phyloP scores from a whole-genome alignment of 1,140 invertebrate species.

The Berghia stephanieae region DNA sequence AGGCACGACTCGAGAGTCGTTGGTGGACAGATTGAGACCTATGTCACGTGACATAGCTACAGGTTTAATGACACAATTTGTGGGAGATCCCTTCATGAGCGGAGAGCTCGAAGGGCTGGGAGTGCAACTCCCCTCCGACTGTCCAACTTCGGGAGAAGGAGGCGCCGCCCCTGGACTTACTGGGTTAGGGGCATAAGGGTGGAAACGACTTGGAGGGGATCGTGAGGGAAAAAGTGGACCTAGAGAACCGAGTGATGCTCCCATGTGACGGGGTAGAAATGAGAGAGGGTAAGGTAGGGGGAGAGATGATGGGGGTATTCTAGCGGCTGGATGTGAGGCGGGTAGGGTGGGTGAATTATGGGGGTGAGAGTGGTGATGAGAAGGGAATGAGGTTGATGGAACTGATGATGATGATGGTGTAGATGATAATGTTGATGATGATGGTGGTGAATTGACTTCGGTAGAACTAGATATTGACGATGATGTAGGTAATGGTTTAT shows the following conservation, averaged over 20 bases:
- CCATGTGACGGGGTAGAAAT: neutral
- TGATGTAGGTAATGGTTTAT: no score
- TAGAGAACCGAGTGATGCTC: neutral
- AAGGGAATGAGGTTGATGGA: neutral
- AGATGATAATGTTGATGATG: neutral
- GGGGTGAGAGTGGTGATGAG: slow-evolving; percentile 12
- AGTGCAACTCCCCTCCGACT: slow-evolving; percentile 18
- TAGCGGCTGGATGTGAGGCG: slow-evolving; percentile 8
- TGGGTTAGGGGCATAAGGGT: slow-evolving; percentile 36
- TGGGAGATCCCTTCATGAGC: neutral
- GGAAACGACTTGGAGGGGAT: slow-evolving; percentile 29
- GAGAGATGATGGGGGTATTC: slow-evolving; percentile 21
- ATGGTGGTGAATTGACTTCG: slow-evolving; percentile 11
- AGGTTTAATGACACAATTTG: slow-evolving; percentile 28
- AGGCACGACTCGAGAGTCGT: neutral
- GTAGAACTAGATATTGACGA: no score
- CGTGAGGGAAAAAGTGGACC: slow-evolving; percentile 9
- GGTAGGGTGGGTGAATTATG: slow-evolving; percentile 20
- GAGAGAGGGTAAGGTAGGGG: slow-evolving; percentile 27
- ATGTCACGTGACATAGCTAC: slow-evolving; percentile 30
- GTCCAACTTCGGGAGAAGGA: slow-evolving; percentile 12
- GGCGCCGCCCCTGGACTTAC: slow-evolving; percentile 27
- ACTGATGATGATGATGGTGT: slow-evolving; percentile 13
- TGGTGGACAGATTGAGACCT: slow-evolving; percentile 19
- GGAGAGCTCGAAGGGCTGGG: slow-evolving; percentile 33